These are phyloP conservation scores for Harmothoe impar DNA, from an alignment of 2,888 invertebrate species.

Conservation along the genomic window DNA sequence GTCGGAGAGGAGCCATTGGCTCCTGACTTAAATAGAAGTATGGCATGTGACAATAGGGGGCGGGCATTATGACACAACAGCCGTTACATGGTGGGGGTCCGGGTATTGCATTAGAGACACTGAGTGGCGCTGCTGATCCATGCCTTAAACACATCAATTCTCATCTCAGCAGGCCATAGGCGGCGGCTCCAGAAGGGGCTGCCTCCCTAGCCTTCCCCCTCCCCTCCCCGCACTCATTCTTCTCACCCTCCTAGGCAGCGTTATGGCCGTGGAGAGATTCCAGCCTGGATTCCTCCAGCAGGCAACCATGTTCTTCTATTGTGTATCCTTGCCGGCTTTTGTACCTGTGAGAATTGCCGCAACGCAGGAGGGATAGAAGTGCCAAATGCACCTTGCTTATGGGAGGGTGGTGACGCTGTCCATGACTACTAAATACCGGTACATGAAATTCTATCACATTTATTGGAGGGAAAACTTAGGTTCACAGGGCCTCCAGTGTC, in stretches of 20 bases:
- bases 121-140: constrained; percentile 26
- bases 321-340: neutral
- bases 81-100: neutral
- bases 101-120: constrained; percentile 21
- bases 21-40: too few relatives aligned
- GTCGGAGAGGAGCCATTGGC: neutral
- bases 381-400: too few relatives aligned
- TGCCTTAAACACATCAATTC: constrained; percentile 52
- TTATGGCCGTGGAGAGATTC: constrained; percentile 5
- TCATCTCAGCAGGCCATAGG: neutral
- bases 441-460: too few relatives aligned
- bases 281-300: constrained; percentile 17
- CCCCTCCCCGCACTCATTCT: neutral
- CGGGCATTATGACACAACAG: neutral
- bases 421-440: too few relatives aligned
- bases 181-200: neutral
- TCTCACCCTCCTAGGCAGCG: neutral
- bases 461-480: too few relatives aligned
- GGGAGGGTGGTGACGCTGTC: too few relatives aligned
- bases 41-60: neutral
- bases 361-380: neutral
- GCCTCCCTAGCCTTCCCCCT: neutral
- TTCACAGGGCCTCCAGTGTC: too few relatives aligned
- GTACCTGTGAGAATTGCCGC: neutral
- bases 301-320: neutral